Evolutionary conservation across 1,140 invertebrate species (phyloP), one percentile per base, ranked within the genome.

Genomic region (Aporrectodea caliginosa): DNA sequence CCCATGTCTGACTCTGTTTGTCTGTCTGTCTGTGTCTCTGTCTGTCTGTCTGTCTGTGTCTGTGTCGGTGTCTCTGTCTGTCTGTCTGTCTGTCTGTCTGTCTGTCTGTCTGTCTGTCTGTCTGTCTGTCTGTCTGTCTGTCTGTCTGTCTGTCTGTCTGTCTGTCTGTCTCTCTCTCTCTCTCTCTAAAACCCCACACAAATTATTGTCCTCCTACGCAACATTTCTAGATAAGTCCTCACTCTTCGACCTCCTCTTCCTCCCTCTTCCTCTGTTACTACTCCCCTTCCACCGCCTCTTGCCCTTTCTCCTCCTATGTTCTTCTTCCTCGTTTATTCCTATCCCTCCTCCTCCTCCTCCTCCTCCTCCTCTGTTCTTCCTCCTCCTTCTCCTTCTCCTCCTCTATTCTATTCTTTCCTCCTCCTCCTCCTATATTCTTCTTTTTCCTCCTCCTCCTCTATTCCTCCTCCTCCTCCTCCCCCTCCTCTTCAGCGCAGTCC

Each of bases 291-390:
- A 12, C 43, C 43, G 6, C 43, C 43, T 58, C 43, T 22, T 58
- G 6, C 43, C 22, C 43, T 22, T 58, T 22, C 43, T 58, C 43
- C 43, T 58, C 43, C 43, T 12, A 22, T 58, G 43, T 6, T 12
- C 43, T 6, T 58, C 6, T 12, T 6, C 22, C 43, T 6, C 43
- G 6, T 22, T 58, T n/a, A n/a, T n/a, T n/a, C n/a, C n/a, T n/a
- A n/a, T n/a, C n/a, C 43, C 43, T 58, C 43, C 43, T 58, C 43
- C 43, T 58, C 43, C 43, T 58, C 43, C 43, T 58, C 43, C 43
- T 58, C 43, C 43, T 58, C 43, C 43, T 58, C 43, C 43, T 12
- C 6, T 58, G 43, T 6, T 12, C 43, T 6, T 58, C 6, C 6
- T 6, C 22, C 43, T 6, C 43, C 43, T 22, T 58, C 43, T 58